Evolutionary conservation across 2,797 vertebrate genomes (phyloP).

Genomic region (Diglossa cyanea): DNA sequence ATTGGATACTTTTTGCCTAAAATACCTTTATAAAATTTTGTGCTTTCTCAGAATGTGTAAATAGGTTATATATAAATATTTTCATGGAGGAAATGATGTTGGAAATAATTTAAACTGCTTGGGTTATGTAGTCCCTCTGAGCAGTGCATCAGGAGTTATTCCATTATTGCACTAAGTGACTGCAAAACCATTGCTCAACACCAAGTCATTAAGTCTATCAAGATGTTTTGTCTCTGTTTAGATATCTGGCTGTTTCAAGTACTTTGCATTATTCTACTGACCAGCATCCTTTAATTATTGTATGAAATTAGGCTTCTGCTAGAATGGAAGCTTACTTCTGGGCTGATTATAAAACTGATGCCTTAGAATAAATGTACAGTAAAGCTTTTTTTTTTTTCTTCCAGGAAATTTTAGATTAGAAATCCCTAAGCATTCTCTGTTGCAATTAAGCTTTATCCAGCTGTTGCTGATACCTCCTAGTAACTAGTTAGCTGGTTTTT

Average conservation of each 20-base stretch:
- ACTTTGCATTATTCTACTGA: not conserved
- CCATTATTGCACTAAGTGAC: not conserved
- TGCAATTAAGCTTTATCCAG: conserved; percentile 26
- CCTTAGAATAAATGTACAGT: not conserved
- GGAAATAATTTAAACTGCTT: not conserved
- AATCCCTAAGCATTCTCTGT: not conserved
- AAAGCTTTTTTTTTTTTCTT: not conserved
- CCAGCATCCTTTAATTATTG: not conserved
- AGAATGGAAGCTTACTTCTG: not conserved
- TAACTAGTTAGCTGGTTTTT: not conserved
- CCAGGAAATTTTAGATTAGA: not conserved
- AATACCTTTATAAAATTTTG: not conserved
- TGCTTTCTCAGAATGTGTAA: not conserved
- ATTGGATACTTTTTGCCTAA: not conserved
- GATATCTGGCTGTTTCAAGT: not conserved
- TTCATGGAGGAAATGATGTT: not conserved
- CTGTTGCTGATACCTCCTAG: not conserved
- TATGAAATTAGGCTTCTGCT: not conserved
- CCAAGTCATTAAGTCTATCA: not conserved
- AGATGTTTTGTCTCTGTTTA: not conserved
- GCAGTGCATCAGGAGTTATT: not conserved
- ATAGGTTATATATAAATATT: not conserved
- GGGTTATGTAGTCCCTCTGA: not conserved
- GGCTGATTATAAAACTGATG: not conserved
- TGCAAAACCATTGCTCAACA: not conserved